Evolutionary conservation across 2,888 invertebrate species (phyloP).

Genomic region (Panorpa germanica): DNA sequence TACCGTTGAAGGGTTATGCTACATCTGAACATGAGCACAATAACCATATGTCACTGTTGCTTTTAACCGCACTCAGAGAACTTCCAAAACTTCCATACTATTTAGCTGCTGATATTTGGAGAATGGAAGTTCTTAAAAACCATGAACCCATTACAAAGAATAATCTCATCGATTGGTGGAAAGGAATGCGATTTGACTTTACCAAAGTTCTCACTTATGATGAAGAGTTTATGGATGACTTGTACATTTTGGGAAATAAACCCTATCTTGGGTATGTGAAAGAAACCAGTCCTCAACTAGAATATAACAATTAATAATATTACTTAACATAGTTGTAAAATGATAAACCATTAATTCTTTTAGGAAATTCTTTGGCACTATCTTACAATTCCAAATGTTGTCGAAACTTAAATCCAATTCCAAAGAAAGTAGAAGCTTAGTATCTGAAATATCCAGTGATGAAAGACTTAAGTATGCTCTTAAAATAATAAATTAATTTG

Average conservation of each 20-base stretch:
- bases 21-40: slow-evolving; percentile 22
- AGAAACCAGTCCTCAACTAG: slow-evolving; percentile 2
- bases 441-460: neutral
- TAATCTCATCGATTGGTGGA: slow-evolving; percentile 29
- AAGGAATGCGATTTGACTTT: slow-evolving; percentile 28
- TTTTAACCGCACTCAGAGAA: slow-evolving; percentile 32
- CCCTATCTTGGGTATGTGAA: slow-evolving; percentile 30
- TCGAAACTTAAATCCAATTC: slow-evolving; percentile 3
- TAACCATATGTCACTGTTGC: slow-evolving; percentile 28
- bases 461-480: neutral
- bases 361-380: slow-evolving; percentile 34
- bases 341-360: slow-evolving; percentile 15
- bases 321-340: slow-evolving; percentile 9
- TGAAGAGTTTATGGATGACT: slow-evolving; percentile 30
- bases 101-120: slow-evolving; percentile 33
- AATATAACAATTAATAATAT: slow-evolving; percentile 4
- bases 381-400: slow-evolving; percentile 35
- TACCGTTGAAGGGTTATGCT: slow-evolving; percentile 24
- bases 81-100: slow-evolving; percentile 36
- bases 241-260: slow-evolving; percentile 29
- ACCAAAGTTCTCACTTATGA: slow-evolving; percentile 27
- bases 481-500: too few relatives aligned
- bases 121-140: too few relatives aligned
- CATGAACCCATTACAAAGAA: too few relatives aligned
- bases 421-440: neutral